Evolutionary conservation across 64 coral and sea anemone genomes (phyloP).

Genomic region (Stichodactyla mertensii): DNA sequence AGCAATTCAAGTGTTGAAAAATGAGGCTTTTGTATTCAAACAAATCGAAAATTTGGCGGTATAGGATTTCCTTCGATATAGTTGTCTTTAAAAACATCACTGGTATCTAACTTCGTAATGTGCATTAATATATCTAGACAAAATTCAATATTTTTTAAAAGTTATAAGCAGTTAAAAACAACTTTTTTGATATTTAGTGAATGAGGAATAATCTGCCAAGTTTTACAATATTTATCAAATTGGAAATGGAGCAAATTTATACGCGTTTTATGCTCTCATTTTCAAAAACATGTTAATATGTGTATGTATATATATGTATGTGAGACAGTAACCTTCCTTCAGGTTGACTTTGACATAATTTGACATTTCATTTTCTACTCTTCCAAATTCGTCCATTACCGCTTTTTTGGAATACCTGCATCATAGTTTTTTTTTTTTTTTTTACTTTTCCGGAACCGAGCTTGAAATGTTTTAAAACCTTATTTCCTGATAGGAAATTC

Average conservation of each 20-base stretch:
- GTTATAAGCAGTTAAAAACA: neutral
- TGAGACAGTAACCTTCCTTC: neutral
- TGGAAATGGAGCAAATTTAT: neutral
- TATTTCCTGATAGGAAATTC: constrained; percentile 10
- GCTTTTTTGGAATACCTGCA: neutral
- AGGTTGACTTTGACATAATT: too few relatives aligned
- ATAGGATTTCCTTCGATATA: too few relatives aligned
- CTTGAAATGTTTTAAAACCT: neutral
- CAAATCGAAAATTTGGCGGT: neutral
- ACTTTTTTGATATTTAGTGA: neutral
- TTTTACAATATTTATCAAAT: neutral
- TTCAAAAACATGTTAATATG: neutral
- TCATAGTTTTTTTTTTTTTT: neutral
- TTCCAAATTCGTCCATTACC: neutral
- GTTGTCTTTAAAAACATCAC: too few relatives aligned
- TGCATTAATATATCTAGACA: neutral
- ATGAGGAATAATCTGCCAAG: neutral
- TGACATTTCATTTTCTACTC: neutral
- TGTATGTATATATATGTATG: neutral
- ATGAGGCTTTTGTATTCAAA: neutral
- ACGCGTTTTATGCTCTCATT: neutral
- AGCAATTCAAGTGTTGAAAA: neutral
- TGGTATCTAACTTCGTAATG: too few relatives aligned
- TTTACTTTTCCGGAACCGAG: neutral
- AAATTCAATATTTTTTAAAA: neutral